These are phyloP conservation scores for Pituophis catenifer DNA, from an alignment of 2,113 vertebrate species.

Conservation along the genomic window DNA sequence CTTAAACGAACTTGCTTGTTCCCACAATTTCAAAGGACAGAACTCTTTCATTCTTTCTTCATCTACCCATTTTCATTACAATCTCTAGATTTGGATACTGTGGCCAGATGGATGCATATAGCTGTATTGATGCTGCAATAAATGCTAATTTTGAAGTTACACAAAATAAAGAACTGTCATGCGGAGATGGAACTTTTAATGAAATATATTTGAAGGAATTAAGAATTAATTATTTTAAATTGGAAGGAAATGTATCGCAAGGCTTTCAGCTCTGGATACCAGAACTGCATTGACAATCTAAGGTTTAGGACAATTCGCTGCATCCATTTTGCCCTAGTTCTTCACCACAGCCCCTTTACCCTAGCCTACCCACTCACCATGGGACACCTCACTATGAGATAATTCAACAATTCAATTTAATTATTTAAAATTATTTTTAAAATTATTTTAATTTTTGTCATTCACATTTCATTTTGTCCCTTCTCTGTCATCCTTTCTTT, in stretches of 20 bases:
- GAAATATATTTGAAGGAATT: constrained; percentile 62
- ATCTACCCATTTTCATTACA: constrained; percentile 19
- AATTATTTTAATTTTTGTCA: no score
- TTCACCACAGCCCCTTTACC: no score
- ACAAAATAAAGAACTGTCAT: constrained; percentile 61
- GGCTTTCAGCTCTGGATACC: constrained; percentile 46
- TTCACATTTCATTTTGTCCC: no score
- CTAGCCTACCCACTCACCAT: no score
- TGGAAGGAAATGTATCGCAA: constrained; percentile 56
- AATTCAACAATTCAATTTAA: no score
- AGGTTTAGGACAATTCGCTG: no score
- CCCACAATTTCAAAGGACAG: constrained; percentile 45
- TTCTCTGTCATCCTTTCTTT: no score
- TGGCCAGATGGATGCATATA: constrained; percentile 60
- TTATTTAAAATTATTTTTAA: no score
- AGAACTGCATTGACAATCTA: constrained; percentile 25
- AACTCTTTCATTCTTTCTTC: constrained; percentile 48
- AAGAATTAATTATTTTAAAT: constrained; percentile 64
- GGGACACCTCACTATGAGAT: no score
- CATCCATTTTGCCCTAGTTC: no score
- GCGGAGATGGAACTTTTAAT: constrained; percentile 66
- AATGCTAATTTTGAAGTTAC: constrained; percentile 51
- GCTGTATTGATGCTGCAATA: constrained; percentile 53
- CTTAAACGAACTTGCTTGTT: constrained; percentile 28
- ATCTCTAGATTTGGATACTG: constrained; percentile 20